A percentile compares a stretch with the other conserved stretches of the same genome.
These are phyloP conservation scores for Caloenas nicobarica DNA, from an alignment of 2,113 vertebrate genomes.

Conservation along the genomic window DNA sequence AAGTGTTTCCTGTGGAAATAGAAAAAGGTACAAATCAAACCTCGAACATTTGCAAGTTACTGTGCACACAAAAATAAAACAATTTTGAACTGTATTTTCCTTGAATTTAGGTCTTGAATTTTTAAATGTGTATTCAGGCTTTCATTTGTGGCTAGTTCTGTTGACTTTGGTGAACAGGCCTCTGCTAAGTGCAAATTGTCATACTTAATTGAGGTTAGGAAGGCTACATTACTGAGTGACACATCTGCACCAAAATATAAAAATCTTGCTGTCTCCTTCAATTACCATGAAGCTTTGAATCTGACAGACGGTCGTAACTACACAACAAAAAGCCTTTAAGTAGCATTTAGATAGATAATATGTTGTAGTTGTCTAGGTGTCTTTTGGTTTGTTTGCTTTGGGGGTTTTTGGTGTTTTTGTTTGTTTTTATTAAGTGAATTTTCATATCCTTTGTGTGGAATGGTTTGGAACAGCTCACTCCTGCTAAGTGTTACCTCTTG, in stretches of 20 bases:
- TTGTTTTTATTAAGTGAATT: not conserved
- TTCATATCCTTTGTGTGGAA: not conserved
- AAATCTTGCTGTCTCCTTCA: not conserved
- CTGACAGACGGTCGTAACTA: not conserved
- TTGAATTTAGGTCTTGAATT: not conserved
- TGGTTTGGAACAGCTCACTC: not conserved
- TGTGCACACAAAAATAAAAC: not conserved
- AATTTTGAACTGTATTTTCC: not conserved
- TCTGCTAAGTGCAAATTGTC: not conserved
- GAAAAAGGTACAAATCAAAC: constrained; percentile 82
- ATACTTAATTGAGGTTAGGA: not conserved
- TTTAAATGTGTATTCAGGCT: not conserved
- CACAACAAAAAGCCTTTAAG: not conserved
- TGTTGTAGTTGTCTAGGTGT: not conserved
- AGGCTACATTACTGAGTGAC: not conserved
- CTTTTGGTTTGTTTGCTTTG: too few relatives aligned
- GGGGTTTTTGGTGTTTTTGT: not conserved
- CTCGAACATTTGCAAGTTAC: not conserved
- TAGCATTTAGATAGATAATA: not conserved
- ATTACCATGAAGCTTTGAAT: not conserved
- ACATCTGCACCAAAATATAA: not conserved
- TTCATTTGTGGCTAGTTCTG: not conserved
- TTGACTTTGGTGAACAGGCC: not conserved
- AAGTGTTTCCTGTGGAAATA: constrained; percentile 92
- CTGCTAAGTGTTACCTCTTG: not conserved